Evolutionary conservation across 2,113 vertebrate genomes (phyloP).

Genomic region (Podarcis cretensis): DNA sequence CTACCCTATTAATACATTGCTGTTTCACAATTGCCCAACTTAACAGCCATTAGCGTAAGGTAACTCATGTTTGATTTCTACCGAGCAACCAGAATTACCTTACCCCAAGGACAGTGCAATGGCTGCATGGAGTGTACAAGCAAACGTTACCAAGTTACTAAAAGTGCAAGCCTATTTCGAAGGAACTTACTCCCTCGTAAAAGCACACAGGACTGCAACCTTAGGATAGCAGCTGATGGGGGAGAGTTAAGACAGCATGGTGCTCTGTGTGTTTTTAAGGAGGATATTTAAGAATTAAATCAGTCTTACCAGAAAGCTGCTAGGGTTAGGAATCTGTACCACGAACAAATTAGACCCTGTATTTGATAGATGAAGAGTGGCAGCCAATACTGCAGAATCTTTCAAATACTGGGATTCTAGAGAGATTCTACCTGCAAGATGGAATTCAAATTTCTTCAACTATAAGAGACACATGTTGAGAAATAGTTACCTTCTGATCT

Average conservation of each 20-base stretch:
- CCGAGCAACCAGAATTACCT: neutral
- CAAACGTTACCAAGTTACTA: neutral
- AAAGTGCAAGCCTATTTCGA: neutral
- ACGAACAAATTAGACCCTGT: neutral
- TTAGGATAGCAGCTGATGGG: no score
- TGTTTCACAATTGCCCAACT: neutral
- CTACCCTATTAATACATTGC: neutral
- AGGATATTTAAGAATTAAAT: neutral
- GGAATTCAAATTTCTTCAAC: neutral
- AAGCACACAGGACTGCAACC: no score
- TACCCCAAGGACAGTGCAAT: no score
- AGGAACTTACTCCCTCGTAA: neutral
- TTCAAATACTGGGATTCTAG: neutral
- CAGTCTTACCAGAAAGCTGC: neutral
- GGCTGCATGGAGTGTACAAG: no score
- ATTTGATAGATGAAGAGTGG: neutral
- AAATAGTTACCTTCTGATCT: conserved; percentile 88
- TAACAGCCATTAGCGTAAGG: neutral
- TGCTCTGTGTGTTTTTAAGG: neutral
- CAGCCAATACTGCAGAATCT: neutral
- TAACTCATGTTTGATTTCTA: neutral
- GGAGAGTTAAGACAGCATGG: neutral
- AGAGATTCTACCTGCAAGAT: neutral
- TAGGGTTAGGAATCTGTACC: neutral
- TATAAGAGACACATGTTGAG: neutral